phyloP scores from a whole-genome alignment of 2,888 invertebrate species.

The Mamestra brassicae region DNA sequence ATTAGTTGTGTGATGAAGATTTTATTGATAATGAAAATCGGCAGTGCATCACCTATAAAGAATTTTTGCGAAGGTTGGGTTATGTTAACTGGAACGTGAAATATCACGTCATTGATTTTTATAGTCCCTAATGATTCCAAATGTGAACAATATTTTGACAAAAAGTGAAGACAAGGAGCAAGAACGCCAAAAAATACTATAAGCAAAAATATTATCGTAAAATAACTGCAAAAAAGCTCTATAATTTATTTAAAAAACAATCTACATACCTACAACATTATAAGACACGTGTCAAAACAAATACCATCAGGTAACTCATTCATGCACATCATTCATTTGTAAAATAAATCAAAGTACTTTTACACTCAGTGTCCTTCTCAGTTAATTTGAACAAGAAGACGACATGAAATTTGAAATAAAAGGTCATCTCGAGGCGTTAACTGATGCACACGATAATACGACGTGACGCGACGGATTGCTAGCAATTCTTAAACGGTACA shows the following conservation, averaged over 20 bases:
- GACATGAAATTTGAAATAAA: conserved; percentile 67
- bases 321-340: conserved; percentile 51
- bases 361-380: conserved; percentile 57
- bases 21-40: conserved; percentile 53
- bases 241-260: conserved; percentile 24
- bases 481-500: conserved; percentile 77
- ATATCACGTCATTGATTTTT: background rate
- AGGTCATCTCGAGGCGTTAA: conserved; percentile 67
- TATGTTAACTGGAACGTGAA: background rate
- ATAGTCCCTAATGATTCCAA: background rate
- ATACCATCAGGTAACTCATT: conserved; percentile 41
- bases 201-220: background rate
- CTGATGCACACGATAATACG: conserved; percentile 70
- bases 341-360: conserved; percentile 53
- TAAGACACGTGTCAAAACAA: conserved; percentile 47
- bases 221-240: conserved; percentile 2
- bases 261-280: conserved; percentile 16
- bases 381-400: conserved; percentile 51
- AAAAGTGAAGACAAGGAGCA: background rate
- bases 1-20: conserved; percentile 66
- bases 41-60: conserved; percentile 5
- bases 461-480: conserved; percentile 77
- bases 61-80: conserved; percentile 25
- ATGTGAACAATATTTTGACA: background rate
- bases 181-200: background rate